Base-by-base conservation (phyloP, 2,113 vertebrate genomes). In the Promerops cafer region DNA sequence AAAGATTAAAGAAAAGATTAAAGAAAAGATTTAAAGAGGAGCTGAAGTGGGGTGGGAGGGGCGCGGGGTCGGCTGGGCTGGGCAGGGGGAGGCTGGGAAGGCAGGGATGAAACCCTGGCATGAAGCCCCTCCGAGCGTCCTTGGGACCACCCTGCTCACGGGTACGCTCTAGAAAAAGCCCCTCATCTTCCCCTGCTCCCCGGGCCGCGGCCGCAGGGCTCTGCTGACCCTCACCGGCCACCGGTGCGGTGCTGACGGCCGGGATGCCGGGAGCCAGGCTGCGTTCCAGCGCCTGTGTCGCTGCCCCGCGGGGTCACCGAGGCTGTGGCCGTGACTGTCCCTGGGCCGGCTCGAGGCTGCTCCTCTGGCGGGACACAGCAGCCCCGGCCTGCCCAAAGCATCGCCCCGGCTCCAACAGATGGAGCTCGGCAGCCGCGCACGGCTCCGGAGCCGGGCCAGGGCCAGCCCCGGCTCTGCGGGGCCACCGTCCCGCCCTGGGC, bases 401-500 rank as follows among this genome's bases (percentile, higher is more conserved):
- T 2, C 26, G 4, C 5, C 56, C 37, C 2, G 6, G 65, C 50
- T 37, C 94, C 94, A 3, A 71, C 50, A 89, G 94, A 35, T 77
- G 90, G 94, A 77, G 76, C 82, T 90, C 47, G 16, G 80, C 56
- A 23, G 31, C 72, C 33, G 1, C 49, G 13, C 7, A 1, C 11
- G 1, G 7, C 3, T 3, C 59, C 2, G 6, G 31, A 9, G 4
- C 42, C 3, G 31, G 16, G 21, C 12, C 45, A 0, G 40, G 10
- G 17, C 42, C 52, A 7, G 0, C 4, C 50, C n/a, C n/a, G n/a
- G n/a, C n/a, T n/a, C 52, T 50, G 20, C 2, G 6, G 64, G 4
- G 28, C 57, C n/a, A 2, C 15, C 15, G 28, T 1, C 10, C 45
- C 13, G 20, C 65, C 31, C 66, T 1, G 65, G 54, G 31, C 10